Evolutionary conservation across 2,797 vertebrate genomes (phyloP).

Genomic region (Sternotherus odoratus): DNA sequence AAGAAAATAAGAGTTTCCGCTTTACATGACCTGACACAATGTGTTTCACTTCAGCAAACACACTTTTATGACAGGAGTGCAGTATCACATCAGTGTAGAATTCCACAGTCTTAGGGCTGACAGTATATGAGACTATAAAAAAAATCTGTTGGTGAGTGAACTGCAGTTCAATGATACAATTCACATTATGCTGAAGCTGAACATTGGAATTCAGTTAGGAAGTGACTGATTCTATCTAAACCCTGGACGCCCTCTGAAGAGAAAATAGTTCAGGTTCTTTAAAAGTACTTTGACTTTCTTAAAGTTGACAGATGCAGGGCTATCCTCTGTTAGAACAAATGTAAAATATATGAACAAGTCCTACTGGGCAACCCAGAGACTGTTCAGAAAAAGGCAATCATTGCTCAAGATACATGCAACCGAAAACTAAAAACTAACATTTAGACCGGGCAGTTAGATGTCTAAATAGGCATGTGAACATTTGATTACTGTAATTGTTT

Average conservation of each 20-base stretch:
- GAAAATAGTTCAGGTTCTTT: not conserved
- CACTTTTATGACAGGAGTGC: not conserved
- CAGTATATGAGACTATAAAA: constrained; percentile 18
- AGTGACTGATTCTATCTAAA: constrained; percentile 31
- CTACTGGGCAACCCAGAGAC: not conserved
- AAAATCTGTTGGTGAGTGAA: constrained; percentile 26
- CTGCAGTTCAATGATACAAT: constrained; percentile 34
- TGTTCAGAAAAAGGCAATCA: not conserved
- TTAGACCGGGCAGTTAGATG: not conserved
- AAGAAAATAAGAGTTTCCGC: constrained; percentile 38
- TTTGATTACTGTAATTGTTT: not conserved
- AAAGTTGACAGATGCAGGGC: not conserved
- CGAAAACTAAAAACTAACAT: not conserved
- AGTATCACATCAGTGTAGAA: not conserved
- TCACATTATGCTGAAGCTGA: not conserved
- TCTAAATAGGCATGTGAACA: not conserved
- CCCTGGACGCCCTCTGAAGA: constrained; percentile 7
- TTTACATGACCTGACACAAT: constrained; percentile 28
- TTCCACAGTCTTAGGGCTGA: constrained; percentile 7
- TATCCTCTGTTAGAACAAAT: not conserved
- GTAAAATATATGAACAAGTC: not conserved
- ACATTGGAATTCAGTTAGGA: constrained; percentile 41
- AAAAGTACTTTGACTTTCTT: not conserved
- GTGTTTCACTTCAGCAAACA: constrained; percentile 20
- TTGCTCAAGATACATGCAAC: not conserved